Conservation (phyloP, 1,140 invertebrate genomes). For the Streblospio benedicti region DNA sequence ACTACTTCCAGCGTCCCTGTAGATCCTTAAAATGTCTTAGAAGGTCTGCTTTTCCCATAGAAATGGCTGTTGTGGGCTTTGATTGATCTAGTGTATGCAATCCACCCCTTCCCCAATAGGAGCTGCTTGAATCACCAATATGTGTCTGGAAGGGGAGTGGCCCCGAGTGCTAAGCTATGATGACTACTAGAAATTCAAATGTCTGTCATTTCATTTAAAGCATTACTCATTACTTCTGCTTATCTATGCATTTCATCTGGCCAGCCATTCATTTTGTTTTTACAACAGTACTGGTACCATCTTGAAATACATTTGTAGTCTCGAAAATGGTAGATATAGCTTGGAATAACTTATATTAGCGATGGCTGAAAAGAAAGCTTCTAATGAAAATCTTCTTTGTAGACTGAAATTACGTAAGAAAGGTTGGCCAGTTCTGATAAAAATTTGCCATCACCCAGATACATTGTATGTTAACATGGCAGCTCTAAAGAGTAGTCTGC, state of each 20-base stretch:
- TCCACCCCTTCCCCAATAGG: background rate
- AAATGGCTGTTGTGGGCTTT: background rate
- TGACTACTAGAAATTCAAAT: background rate
- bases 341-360: background rate
- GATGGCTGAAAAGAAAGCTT: background rate
- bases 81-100: background rate
- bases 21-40: no score
- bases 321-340: no score
- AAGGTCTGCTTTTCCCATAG: background rate
- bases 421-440: no score
- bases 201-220: background rate
- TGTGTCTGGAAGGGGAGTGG: background rate
- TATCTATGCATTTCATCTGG: no score
- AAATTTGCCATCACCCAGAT: no score
- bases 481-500: no score
- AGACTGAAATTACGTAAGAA: background rate
- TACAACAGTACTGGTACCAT: no score
- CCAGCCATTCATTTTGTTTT: no score
- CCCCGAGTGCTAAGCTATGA: background rate
- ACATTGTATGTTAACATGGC: no score
- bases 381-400: background rate
- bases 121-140: background rate
- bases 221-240: no score
- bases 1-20: constrained; percentile 1
- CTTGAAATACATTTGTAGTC: no score